Base-by-base conservation (phyloP, 1,140 invertebrate genomes). In the Cydia splendana region DNA sequence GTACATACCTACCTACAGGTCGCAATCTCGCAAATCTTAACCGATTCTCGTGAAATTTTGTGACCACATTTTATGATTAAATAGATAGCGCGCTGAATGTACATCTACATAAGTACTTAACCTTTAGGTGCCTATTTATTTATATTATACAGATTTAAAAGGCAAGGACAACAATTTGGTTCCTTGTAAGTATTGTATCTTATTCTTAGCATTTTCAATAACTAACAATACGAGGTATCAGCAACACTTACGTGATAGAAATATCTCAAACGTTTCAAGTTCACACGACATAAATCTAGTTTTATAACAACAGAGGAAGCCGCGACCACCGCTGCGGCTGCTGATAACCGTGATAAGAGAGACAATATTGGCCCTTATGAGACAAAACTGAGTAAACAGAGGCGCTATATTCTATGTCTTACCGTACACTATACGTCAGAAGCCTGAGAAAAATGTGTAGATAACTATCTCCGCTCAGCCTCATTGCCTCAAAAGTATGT, bases 221-320 rank as follows among this genome's bases (percentile, higher is more conserved):
- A 42, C 38, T 42, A 42, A 38, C 5, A 42, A 9, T 42, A 42
- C 38, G 38, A 42, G 7, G 34, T 51, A 13, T n/a, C 48, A 15
- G 53, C 15, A 18, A 15, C 13, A 20, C 15, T 20, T 38, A 18
- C 2, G 6, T 5, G 28, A 71, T 34, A 71, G 30, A 71, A 34
- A 38, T 18, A 71, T 18, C 34, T 38, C n/a, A 67, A 38, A 13
- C 15, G 67, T 2, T 62, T n/a, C 67, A 71, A 71, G 67, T 71
- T 71, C 67, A 71, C 67, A 71, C 67, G 67, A 7, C n/a, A 38
- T 71, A 71, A 71, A 71, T 71, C 67, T 71, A 71, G 34, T 71
- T 71, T 71, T 42, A 71, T 45, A 38, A 71, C 67, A 38, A 34
- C 65, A 34, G 65, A 71, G 67, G 34, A 38, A 71, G 67, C 67